These are phyloP conservation scores for Mactromeris polynyma DNA, from an alignment of 2,888 invertebrate species.

Conservation along the genomic window DNA sequence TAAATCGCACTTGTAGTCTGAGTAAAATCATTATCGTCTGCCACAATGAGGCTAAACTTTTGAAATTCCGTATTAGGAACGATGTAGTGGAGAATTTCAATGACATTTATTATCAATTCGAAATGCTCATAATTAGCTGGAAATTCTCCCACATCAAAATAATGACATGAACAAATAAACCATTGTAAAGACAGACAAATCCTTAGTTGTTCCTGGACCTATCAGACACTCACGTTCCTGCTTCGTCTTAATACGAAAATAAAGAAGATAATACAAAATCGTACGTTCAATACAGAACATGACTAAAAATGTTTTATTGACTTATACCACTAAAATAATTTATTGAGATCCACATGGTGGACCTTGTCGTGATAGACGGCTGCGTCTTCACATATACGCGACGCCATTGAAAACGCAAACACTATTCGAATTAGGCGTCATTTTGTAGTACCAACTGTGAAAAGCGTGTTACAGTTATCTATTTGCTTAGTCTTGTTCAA, in stretches of 20 bases:
- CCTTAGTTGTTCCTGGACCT: background rate
- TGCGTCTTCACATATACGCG: too few species aligned
- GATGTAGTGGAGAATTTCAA: slow-evolving; percentile 26
- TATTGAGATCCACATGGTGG: too few species aligned
- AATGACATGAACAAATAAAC: slow-evolving; percentile 9
- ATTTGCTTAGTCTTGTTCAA: too few species aligned
- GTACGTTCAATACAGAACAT: background rate
- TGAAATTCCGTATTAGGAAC: background rate
- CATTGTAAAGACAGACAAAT: background rate
- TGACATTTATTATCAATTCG: slow-evolving; percentile 28
- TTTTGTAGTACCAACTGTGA: too few species aligned
- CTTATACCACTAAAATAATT: background rate
- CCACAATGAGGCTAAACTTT: slow-evolving; percentile 9
- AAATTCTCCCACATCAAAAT: slow-evolving; percentile 9
- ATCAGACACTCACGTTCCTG: too few species aligned
- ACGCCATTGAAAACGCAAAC: too few species aligned
- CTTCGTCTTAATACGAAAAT: background rate
- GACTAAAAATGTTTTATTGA: background rate
- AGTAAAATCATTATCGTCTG: slow-evolving; percentile 22
- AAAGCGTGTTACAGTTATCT: too few species aligned
- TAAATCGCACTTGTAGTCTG: slow-evolving; percentile 19
- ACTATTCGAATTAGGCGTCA: too few species aligned
- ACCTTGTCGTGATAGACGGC: too few species aligned
- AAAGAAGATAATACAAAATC: background rate
- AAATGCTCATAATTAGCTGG: slow-evolving; percentile 8